Conservation (phyloP, 2,797 vertebrate species). For the Cephalopachus bancanus region DNA sequence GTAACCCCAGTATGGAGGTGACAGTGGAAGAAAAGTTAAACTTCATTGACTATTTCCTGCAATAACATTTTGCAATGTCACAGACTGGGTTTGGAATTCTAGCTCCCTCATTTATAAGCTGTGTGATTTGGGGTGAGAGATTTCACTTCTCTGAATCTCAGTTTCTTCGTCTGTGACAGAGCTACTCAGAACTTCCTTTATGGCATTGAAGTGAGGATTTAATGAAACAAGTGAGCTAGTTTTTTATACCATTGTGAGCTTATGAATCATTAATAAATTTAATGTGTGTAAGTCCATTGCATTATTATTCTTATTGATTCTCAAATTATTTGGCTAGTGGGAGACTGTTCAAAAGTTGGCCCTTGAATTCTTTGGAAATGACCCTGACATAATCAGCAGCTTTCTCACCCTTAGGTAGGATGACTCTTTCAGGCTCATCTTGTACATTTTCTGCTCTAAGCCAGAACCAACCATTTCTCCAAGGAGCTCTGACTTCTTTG, state of each 20-base stretch:
- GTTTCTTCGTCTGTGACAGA: constrained; percentile 9
- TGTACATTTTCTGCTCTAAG: not conserved
- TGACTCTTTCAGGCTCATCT: not conserved
- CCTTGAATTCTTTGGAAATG: constrained; percentile 1
- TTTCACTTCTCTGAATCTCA: not conserved
- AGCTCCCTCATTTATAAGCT: not conserved
- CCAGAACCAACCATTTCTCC: not conserved
- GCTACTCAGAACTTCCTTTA: constrained; percentile 12
- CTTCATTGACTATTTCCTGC: not conserved
- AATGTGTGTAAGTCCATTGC: not conserved
- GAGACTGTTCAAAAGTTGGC: not conserved
- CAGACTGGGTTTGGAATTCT: not conserved
- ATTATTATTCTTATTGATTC: not conserved
- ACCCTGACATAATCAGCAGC: not conserved
- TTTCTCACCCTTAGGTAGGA: not conserved
- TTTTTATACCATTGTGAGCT: not conserved
- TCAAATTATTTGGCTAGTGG: not conserved
- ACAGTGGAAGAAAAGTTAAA: not conserved
- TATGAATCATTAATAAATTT: not conserved
- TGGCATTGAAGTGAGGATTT: not conserved
- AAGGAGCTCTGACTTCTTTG: not conserved
- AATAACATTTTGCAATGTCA: not conserved
- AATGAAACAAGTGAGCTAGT: not conserved
- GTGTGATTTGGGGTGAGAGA: not conserved
- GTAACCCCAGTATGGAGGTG: not conserved